Conservation (phyloP, 2,888 invertebrate species). For the Dorcus parallelipipedus region DNA sequence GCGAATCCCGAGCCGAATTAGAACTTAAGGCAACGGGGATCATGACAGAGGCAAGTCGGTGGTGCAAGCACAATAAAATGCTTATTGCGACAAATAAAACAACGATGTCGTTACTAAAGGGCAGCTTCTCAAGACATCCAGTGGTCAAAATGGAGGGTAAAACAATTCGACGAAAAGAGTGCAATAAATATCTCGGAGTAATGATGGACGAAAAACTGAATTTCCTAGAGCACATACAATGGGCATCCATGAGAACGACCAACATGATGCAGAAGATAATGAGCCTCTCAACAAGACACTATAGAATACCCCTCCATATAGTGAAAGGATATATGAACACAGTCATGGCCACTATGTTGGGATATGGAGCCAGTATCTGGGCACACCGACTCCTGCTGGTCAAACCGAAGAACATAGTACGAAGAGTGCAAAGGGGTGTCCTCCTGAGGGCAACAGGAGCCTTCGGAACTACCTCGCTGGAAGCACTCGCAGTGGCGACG, state of each 20-base stretch:
- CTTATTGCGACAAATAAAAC: neutral
- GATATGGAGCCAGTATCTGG: conserved; percentile 3
- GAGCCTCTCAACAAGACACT: too few species aligned
- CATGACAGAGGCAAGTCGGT: neutral
- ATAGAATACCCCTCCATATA: neutral
- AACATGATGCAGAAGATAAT: conserved; percentile 1
- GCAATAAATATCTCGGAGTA: neutral
- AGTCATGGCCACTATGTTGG: neutral
- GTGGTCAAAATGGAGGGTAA: neutral
- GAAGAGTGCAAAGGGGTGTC: neutral
- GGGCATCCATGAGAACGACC: neutral
- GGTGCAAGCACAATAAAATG: neutral
- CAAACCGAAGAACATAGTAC: neutral
- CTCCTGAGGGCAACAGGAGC: neutral
- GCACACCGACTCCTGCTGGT: neutral
- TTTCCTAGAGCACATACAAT: neutral
- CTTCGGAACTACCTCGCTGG: conserved; percentile 5
- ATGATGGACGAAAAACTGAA: neutral
- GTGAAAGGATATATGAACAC: neutral
- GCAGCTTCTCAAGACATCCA: neutral
- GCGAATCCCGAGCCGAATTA: neutral
- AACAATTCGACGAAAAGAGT: neutral
- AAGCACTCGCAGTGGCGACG: neutral
- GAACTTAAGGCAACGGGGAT: neutral
- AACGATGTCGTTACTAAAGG: neutral